Evolutionary conservation across 2,113 vertebrate species (phyloP).

Genomic region (Neolamprologus tretocephalus): DNA sequence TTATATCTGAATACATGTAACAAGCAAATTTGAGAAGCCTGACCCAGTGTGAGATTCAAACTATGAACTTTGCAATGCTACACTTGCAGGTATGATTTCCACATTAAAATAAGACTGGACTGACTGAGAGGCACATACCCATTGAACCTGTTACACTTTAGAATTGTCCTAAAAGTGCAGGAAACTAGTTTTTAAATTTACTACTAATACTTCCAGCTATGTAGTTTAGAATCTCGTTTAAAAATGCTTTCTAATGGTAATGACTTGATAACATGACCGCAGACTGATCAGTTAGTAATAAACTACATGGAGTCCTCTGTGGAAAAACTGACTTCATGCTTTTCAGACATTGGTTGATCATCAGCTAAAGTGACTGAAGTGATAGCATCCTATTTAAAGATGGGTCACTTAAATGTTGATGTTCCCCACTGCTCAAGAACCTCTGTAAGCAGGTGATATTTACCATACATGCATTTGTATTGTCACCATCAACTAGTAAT

Average conservation of each 20-base stretch:
- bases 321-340: not conserved
- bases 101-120: not conserved
- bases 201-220: not conserved
- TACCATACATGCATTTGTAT: not conserved
- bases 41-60: not conserved
- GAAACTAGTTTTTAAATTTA: not conserved
- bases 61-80: not conserved
- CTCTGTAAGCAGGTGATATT: not conserved
- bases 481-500: not conserved
- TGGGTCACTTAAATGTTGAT: not conserved
- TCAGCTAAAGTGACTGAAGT: not conserved
- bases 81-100: not conserved
- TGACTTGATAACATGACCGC: not conserved
- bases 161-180: not conserved
- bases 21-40: not conserved
- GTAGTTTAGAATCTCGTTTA: rapidly evolving
- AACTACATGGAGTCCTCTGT: not conserved
- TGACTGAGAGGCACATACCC: not conserved
- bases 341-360: not conserved
- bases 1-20: not conserved
- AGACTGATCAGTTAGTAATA: not conserved
- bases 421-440: not conserved
- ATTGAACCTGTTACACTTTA: not conserved
- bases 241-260: not conserved
- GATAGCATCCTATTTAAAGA: not conserved